Conservation (phyloP, 1,140 invertebrate genomes). For the Ceratina calcarata region DNA sequence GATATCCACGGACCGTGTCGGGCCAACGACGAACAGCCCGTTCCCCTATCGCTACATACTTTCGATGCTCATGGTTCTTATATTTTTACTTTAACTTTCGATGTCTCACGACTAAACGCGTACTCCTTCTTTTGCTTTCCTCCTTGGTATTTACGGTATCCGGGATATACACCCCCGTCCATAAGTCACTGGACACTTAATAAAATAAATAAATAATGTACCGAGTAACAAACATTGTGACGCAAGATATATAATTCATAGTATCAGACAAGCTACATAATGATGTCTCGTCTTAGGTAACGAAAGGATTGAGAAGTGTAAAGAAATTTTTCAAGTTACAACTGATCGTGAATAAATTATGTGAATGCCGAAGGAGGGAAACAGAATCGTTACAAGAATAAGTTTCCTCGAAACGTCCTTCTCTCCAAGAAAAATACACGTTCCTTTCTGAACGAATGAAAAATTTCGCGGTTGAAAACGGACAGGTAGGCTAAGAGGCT, state of each 20-base stretch:
- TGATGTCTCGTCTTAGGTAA: too few species aligned
- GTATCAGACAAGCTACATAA: too few species aligned
- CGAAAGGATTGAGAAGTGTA: too few species aligned
- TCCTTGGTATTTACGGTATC: background rate
- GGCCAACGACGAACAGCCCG: background rate
- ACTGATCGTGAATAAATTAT: too few species aligned
- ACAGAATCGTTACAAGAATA: background rate
- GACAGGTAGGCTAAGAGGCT: constrained; percentile 46
- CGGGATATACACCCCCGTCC: too few species aligned
- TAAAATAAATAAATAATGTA: too few species aligned
- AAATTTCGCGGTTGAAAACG: constrained; percentile 45
- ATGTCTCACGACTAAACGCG: background rate
- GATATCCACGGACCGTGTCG: background rate
- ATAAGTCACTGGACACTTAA: too few species aligned
- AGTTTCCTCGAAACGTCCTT: constrained; percentile 12
- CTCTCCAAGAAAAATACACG: background rate
- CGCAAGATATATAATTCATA: too few species aligned
- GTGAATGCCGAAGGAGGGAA: background rate
- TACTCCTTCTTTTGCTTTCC: background rate
- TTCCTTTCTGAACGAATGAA: constrained; percentile 5
- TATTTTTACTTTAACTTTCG: background rate
- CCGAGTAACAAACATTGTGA: too few species aligned
- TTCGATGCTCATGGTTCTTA: background rate
- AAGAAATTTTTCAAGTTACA: too few species aligned
- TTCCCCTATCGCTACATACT: too few species aligned